These are phyloP conservation scores for Plebejus anna DNA, from an alignment of 2,888 invertebrate species.

Conservation along the genomic window DNA sequence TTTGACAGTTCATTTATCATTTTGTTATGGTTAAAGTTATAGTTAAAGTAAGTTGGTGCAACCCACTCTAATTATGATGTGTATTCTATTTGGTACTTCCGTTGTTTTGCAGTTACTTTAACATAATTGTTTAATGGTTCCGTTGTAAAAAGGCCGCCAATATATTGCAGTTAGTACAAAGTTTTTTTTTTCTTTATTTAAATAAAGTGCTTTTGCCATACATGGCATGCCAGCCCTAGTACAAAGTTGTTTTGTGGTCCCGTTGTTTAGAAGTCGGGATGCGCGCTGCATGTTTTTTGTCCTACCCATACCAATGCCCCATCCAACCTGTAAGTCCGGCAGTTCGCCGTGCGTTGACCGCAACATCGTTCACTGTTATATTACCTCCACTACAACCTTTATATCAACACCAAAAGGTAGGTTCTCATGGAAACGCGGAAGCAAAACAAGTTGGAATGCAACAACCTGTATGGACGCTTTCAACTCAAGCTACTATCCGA, in stretches of 20 bases:
- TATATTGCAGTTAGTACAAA: too few species aligned
- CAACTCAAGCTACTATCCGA: slow-evolving; percentile 42
- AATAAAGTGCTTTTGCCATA: too few species aligned
- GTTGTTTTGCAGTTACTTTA: too few species aligned
- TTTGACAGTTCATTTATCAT: too few species aligned
- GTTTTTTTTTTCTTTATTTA: too few species aligned
- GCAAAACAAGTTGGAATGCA: slow-evolving; percentile 29
- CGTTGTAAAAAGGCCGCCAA: too few species aligned
- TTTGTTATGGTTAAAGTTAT: too few species aligned
- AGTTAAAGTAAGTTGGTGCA: too few species aligned
- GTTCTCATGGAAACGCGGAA: not conserved
- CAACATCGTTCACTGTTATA: slow-evolving; percentile 35
- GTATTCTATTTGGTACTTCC: too few species aligned
- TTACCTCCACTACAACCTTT: not conserved
- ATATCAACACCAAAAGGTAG: not conserved
- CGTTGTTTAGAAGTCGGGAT: slow-evolving; percentile 61
- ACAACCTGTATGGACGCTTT: slow-evolving; percentile 63
- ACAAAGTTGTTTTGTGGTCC: slow-evolving; percentile 34
- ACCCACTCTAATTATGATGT: too few species aligned
- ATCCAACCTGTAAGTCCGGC: slow-evolving; percentile 78
- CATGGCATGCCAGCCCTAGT: too few species aligned
- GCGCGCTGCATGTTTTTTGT: slow-evolving; percentile 66
- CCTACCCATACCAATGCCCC: slow-evolving; percentile 74
- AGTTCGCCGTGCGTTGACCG: slow-evolving; percentile 78
- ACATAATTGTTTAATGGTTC: too few species aligned